Evolutionary conservation across 2,888 invertebrate species (phyloP).

Genomic region (Acrobasis suavella): DNA sequence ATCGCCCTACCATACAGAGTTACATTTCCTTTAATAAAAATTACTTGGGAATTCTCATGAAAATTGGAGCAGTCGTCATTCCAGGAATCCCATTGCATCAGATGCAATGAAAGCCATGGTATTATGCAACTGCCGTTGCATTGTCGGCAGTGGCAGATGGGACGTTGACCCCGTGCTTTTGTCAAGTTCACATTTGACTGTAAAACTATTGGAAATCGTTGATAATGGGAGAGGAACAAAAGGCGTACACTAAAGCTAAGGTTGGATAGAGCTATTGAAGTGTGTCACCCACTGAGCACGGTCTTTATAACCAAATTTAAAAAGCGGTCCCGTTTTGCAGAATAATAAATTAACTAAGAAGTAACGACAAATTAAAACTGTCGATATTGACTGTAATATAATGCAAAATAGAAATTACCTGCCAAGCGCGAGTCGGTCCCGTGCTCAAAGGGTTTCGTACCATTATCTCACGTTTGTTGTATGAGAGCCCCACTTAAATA

Average conservation of each 20-base stretch:
- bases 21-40: not conserved
- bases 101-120: conserved; percentile 7
- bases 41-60: not conserved
- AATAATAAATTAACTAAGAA: too few species aligned
- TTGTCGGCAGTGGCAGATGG: not conserved
- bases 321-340: too few species aligned
- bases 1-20: not conserved
- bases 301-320: too few species aligned
- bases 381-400: too few species aligned
- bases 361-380: too few species aligned
- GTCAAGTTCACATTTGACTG: not conserved
- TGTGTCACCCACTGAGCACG: too few species aligned
- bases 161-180: not conserved
- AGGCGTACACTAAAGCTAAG: not conserved
- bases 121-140: conserved; percentile 10
- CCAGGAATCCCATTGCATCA: conserved; percentile 14
- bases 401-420: too few species aligned
- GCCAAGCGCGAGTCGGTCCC: too few species aligned
- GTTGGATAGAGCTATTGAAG: not conserved
- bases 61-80: conserved; percentile 7
- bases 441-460: too few species aligned
- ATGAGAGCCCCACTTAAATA: too few species aligned
- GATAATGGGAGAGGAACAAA: not conserved
- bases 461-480: too few species aligned
- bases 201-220: not conserved